Conservation (phyloP, 1,140 invertebrate genomes). For the Mercenaria mercenaria region DNA sequence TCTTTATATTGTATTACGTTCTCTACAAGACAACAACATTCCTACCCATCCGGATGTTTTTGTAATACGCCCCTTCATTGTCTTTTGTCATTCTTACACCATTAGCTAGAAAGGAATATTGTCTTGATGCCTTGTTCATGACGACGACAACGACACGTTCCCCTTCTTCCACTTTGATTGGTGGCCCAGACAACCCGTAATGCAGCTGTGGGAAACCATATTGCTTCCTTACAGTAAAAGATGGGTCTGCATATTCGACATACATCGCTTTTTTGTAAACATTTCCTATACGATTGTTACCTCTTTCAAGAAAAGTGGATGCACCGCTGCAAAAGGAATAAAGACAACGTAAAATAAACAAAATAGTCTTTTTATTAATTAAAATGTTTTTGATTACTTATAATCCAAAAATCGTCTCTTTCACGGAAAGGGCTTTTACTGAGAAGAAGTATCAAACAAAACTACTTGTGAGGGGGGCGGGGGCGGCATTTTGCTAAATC, state of each 20-base stretch:
- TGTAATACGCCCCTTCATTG: slow-evolving; percentile 74
- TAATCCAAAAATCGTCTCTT: too few relatives aligned
- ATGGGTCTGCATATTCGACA: slow-evolving; percentile 74
- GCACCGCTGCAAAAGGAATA: neutral
- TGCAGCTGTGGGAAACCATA: slow-evolving; percentile 56
- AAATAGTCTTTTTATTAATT: too few relatives aligned
- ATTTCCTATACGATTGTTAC: slow-evolving; percentile 75
- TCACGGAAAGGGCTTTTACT: too few relatives aligned
- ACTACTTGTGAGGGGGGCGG: too few relatives aligned
- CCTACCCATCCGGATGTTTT: slow-evolving; percentile 14
- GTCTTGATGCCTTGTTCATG: slow-evolving; percentile 73
- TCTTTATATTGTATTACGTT: too few relatives aligned
- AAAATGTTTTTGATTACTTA: too few relatives aligned
- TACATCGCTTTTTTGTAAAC: slow-evolving; percentile 77
- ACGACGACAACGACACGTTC: slow-evolving; percentile 77
- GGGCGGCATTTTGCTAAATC: too few relatives aligned
- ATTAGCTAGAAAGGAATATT: slow-evolving; percentile 77
- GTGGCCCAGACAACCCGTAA: slow-evolving; percentile 79
- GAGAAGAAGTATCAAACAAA: too few relatives aligned
- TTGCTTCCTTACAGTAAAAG: slow-evolving; percentile 52
- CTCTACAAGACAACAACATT: too few relatives aligned
- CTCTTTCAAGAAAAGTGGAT: neutral
- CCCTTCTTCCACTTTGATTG: slow-evolving; percentile 77
- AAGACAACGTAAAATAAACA: neutral
- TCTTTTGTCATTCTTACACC: slow-evolving; percentile 69